These are phyloP conservation scores for Leptodactylus fuscus DNA, from an alignment of 2,113 vertebrate species.

Conservation along the genomic window DNA sequence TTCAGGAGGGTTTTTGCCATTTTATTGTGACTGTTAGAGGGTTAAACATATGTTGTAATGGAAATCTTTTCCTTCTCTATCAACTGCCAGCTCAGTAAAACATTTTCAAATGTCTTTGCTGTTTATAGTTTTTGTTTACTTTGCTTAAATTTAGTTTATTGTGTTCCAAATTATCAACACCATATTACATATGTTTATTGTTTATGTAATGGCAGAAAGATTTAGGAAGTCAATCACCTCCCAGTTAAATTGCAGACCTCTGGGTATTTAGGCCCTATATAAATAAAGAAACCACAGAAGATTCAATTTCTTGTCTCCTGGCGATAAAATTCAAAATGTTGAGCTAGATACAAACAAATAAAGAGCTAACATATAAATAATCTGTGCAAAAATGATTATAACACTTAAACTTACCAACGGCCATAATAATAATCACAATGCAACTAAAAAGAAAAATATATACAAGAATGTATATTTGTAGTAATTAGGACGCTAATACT, in stretches of 20 bases:
- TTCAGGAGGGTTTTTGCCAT: too few species aligned
- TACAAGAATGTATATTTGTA: too few species aligned
- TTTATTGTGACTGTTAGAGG: too few species aligned
- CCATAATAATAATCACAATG: not conserved
- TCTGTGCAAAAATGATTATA: slow-evolving; percentile 9
- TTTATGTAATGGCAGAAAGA: slow-evolving; percentile 47
- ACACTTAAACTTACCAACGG: not conserved
- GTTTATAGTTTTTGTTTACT: slow-evolving; percentile 51
- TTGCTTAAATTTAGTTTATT: slow-evolving; percentile 50
- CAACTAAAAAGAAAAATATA: not conserved
- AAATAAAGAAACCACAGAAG: slow-evolving; percentile 53
- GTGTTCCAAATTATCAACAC: slow-evolving; percentile 41
- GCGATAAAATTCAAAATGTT: slow-evolving; percentile 29
- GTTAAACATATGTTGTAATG: slow-evolving; percentile 18
- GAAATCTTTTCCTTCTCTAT: slow-evolving; percentile 13
- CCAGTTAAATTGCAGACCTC: slow-evolving; percentile 43
- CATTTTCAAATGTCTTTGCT: not conserved
- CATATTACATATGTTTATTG: slow-evolving; percentile 42
- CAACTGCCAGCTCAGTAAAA: slow-evolving; percentile 41
- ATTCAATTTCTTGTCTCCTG: slow-evolving; percentile 54
- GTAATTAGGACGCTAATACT: too few species aligned
- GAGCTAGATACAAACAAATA: slow-evolving; percentile 36
- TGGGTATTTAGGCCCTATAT: slow-evolving; percentile 32
- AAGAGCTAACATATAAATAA: slow-evolving; percentile 36
- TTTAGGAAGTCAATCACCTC: slow-evolving; percentile 50